Conservation (phyloP, 2,113 vertebrate species). For the Nymphicus hollandicus region DNA sequence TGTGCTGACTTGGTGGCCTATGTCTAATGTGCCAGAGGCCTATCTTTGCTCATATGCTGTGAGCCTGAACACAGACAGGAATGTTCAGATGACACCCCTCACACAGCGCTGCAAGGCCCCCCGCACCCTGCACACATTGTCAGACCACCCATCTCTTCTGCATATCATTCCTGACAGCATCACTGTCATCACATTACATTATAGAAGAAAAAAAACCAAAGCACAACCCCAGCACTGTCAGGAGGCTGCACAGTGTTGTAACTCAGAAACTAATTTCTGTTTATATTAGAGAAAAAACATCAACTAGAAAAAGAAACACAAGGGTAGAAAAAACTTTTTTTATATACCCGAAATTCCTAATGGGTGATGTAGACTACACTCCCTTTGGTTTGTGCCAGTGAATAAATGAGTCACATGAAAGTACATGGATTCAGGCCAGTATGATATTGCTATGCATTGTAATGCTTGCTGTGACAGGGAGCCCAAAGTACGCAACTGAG, state of each 20-base stretch:
- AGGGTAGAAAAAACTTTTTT: not conserved
- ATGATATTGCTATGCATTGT: not conserved
- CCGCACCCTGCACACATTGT: not conserved
- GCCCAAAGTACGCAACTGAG: not conserved
- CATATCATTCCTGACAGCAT: not conserved
- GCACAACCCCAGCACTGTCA: not conserved
- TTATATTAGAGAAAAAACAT: not conserved
- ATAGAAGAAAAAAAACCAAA: not conserved
- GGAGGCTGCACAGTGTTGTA: not conserved
- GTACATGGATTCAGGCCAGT: not conserved
- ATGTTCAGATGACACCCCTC: not conserved
- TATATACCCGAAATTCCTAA: conserved; percentile 29
- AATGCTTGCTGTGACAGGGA: conserved; percentile 1
- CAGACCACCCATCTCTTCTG: not conserved
- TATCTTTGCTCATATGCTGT: rapidly evolving
- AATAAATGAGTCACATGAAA: conserved; percentile 39
- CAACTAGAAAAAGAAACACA: not conserved
- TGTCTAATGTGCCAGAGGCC: not conserved
- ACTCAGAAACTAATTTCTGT: not conserved
- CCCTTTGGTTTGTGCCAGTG: conserved; percentile 24
- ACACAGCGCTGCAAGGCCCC: not conserved
- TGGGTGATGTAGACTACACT: conserved; percentile 33
- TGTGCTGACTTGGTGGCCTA: not conserved
- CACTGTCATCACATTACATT: not conserved
- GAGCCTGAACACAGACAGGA: not conserved